Evolutionary conservation across 64 coral and sea anemone genomes (phyloP).

Genomic region (Stichodactyla mertensii): DNA sequence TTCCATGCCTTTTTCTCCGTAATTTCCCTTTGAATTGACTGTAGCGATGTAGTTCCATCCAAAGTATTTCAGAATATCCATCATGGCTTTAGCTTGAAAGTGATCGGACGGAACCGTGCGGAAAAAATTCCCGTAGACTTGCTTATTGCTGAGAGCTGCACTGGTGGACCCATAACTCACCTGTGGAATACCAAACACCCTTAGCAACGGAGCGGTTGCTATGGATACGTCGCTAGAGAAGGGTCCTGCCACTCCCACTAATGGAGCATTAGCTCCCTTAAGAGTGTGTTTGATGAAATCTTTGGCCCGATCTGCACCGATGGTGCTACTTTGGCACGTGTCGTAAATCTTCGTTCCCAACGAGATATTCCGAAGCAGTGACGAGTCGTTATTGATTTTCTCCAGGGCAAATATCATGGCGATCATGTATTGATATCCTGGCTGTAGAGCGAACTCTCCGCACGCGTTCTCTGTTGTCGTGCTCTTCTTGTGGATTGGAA

Average conservation of each 20-base stretch:
- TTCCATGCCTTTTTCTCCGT: slow-evolving; percentile 79
- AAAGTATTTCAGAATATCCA: slow-evolving; percentile 64
- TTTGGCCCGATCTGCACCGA: slow-evolving; percentile 78
- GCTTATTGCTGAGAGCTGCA: slow-evolving; percentile 73
- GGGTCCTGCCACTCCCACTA: slow-evolving; percentile 74
- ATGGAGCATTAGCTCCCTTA: slow-evolving; percentile 19
- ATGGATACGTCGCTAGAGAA: slow-evolving; percentile 75
- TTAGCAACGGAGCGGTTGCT: slow-evolving; percentile 70
- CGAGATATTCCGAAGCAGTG: slow-evolving; percentile 70
- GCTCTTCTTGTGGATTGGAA: slow-evolving; percentile 73
- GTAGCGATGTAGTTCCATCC: slow-evolving; percentile 83
- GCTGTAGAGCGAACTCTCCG: slow-evolving; percentile 61
- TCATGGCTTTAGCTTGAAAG: slow-evolving; percentile 76
- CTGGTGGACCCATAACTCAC: slow-evolving; percentile 84
- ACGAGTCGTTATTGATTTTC: slow-evolving; percentile 73
- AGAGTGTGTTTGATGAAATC: slow-evolving; percentile 82
- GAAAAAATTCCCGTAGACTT: slow-evolving; percentile 79
- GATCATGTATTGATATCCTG: slow-evolving; percentile 80
- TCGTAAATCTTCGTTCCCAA: slow-evolving; percentile 83
- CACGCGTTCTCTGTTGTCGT: slow-evolving; percentile 68
- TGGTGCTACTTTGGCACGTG: slow-evolving; percentile 82
- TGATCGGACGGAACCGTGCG: slow-evolving; percentile 80
- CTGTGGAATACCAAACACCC: slow-evolving; percentile 89
- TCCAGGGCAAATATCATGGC: slow-evolving; percentile 88
- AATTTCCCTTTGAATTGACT: slow-evolving; percentile 75